phyloP scores from a whole-genome alignment of 2,797 vertebrate genomes.

The Micropoecilia bifurca region DNA sequence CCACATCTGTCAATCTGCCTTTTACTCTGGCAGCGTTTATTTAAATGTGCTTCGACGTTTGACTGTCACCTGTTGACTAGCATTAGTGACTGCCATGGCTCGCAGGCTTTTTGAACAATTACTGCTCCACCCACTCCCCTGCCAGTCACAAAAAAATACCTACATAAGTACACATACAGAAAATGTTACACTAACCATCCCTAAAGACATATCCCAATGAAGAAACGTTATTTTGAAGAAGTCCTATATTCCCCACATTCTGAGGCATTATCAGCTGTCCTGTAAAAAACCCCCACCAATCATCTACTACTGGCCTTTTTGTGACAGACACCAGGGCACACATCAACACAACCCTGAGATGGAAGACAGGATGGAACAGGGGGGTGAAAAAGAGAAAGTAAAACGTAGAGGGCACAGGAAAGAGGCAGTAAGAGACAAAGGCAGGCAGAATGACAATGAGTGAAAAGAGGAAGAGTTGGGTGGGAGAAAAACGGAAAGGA shows the following conservation, averaged over 20 bases:
- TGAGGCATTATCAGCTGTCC: slow-evolving; percentile 77
- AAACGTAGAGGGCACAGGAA: slow-evolving; percentile 51
- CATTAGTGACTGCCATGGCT: slow-evolving; percentile 50
- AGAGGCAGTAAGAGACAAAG: slow-evolving; percentile 57
- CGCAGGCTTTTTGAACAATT: slow-evolving; percentile 39
- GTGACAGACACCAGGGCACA: slow-evolving; percentile 66
- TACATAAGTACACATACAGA: slow-evolving; percentile 26
- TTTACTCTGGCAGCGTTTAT: slow-evolving; percentile 47
- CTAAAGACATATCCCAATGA: slow-evolving; percentile 71
- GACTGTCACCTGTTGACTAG: slow-evolving; percentile 76
- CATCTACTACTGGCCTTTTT: slow-evolving; percentile 64
- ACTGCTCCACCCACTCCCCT: background rate
- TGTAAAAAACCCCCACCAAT: slow-evolving; percentile 62
- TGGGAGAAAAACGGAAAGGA: background rate
- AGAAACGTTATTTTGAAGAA: slow-evolving; percentile 77
- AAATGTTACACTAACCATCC: slow-evolving; percentile 26
- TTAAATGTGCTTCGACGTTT: slow-evolving; percentile 48
- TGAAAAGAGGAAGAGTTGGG: slow-evolving; percentile 45
- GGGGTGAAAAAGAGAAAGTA: slow-evolving; percentile 33
- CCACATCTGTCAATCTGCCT: slow-evolving; percentile 50
- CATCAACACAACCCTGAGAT: slow-evolving; percentile 54
- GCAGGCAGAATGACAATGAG: slow-evolving; percentile 56
- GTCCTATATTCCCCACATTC: slow-evolving; percentile 80
- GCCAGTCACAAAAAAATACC: slow-evolving; percentile 39
- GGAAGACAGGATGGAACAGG: slow-evolving; percentile 29